Percentiles rank a stretch among this genome's conserved stretches.
Evolutionary conservation across 2,113 vertebrate species (phyloP).

Genomic region (Gopherus evgoodei): DNA sequence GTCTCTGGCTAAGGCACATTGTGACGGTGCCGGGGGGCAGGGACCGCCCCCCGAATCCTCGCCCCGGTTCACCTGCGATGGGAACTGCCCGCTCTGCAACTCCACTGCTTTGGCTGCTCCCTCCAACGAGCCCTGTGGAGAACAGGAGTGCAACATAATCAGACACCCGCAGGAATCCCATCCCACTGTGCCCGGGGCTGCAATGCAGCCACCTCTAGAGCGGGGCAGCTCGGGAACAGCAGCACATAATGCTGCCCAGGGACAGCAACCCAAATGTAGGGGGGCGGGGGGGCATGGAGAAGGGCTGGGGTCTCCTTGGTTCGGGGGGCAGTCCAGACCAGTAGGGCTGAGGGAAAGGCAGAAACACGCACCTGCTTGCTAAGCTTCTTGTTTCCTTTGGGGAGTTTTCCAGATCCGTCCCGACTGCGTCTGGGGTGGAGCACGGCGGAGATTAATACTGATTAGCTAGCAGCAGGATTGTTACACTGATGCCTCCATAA

Average conservation of each 20-base stretch:
- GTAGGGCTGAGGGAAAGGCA: background rate
- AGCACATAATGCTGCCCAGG: background rate
- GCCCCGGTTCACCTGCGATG: conserved; percentile 86
- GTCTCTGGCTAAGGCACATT: conserved; percentile 88
- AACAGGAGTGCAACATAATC: conserved; percentile 42
- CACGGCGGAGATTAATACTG: background rate
- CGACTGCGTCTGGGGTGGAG: conserved; percentile 83
- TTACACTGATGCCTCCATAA: background rate
- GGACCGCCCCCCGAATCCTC: conserved; percentile 79
- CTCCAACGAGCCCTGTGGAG: conserved; percentile 78
- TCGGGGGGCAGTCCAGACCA: no score
- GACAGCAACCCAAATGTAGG: background rate
- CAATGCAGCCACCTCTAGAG: background rate
- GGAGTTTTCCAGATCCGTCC: conserved; percentile 82
- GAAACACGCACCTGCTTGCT: conserved; percentile 71
- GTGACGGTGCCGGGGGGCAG: conserved; percentile 82
- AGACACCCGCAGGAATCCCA: background rate
- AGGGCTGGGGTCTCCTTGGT: background rate
- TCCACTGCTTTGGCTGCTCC: conserved; percentile 83
- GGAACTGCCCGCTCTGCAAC: conserved; percentile 54
- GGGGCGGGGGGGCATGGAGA: background rate
- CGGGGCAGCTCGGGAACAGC: no score
- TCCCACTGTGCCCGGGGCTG: no score
- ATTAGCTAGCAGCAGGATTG: conserved; percentile 18
- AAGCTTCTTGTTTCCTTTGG: conserved; percentile 85